These are phyloP conservation scores for Dendroctonus valens DNA, from an alignment of 1,140 invertebrate species.

Conservation along the genomic window DNA sequence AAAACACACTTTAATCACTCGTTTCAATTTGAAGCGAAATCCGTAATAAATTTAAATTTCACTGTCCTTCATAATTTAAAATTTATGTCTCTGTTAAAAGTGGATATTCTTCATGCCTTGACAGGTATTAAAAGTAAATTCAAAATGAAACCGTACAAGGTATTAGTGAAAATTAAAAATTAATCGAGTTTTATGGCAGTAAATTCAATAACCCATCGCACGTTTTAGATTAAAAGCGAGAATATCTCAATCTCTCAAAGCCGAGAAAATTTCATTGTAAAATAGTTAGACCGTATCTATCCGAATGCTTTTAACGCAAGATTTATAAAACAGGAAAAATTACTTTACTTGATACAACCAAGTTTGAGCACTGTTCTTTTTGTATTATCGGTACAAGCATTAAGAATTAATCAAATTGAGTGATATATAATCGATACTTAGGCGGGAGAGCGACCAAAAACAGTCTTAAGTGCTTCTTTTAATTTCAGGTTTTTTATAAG, in stretches of 20 bases:
- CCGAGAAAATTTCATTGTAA: constrained; percentile 6
- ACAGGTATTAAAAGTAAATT: no score
- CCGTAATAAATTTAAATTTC: no score
- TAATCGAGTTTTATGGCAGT: no score
- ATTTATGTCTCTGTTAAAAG: no score
- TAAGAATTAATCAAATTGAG: constrained; percentile 33
- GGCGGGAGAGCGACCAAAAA: constrained; percentile 4
- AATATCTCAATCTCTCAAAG: not conserved
- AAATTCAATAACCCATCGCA: no score
- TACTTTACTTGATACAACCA: constrained; percentile 29
- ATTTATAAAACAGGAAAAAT: constrained; percentile 28
- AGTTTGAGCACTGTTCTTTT: constrained; percentile 28
- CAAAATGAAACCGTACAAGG: no score
- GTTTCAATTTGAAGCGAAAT: no score
- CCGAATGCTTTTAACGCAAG: constrained; percentile 12
- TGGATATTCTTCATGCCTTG: no score
- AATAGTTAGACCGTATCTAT: constrained; percentile 12
- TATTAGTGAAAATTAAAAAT: no score
- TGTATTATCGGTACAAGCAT: constrained; percentile 26
- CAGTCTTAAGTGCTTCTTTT: constrained; percentile 16
- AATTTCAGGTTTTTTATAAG: constrained; percentile 13
- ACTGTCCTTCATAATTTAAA: no score
- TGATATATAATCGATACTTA: constrained; percentile 26
- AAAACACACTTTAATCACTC: no score
- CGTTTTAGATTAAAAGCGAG: no score